phyloP scores from a whole-genome alignment of 2,888 invertebrate species.

The Drosophila koepferae region DNA sequence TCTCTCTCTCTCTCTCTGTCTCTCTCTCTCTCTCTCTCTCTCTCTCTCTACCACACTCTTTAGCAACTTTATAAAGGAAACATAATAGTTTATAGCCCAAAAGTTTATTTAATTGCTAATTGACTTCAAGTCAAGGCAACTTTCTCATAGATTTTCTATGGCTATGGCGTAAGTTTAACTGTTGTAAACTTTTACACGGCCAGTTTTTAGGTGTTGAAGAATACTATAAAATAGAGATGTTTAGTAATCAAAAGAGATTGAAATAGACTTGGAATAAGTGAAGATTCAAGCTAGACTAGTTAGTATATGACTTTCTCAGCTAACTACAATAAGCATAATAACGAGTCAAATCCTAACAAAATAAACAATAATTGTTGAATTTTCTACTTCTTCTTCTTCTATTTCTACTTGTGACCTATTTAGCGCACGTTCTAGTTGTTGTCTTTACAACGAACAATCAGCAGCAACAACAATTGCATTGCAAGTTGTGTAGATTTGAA shows the following conservation, averaged over 20 bases:
- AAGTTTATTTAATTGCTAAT: conserved; percentile 2
- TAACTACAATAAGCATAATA: conserved; percentile 3
- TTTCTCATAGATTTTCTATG: neutral
- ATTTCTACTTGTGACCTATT: too few relatives aligned
- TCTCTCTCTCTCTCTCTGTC: too few relatives aligned
- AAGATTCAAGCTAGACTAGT: neutral
- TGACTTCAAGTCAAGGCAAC: neutral
- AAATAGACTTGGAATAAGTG: too few relatives aligned
- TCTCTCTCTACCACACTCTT: neutral
- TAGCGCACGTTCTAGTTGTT: too few relatives aligned
- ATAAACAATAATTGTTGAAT: conserved; percentile 1
- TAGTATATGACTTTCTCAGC: too few relatives aligned
- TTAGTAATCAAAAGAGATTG: neutral
- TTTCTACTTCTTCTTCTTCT: neutral
- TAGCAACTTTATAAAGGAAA: conserved; percentile 4
- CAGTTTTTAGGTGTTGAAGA: neutral
- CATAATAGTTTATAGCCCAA: conserved; percentile 6
- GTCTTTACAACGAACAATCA: conserved; percentile 10
- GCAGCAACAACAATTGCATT: conserved; percentile 21
- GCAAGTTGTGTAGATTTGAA: conserved; percentile 29
- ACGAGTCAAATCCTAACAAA: neutral
- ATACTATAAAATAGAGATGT: neutral
- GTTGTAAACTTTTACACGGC: neutral
- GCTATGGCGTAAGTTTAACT: neutral
- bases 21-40: too few relatives aligned